These are phyloP conservation scores for Clistopyga incitator DNA, from an alignment of 2,888 invertebrate species.

Conservation along the genomic window DNA sequence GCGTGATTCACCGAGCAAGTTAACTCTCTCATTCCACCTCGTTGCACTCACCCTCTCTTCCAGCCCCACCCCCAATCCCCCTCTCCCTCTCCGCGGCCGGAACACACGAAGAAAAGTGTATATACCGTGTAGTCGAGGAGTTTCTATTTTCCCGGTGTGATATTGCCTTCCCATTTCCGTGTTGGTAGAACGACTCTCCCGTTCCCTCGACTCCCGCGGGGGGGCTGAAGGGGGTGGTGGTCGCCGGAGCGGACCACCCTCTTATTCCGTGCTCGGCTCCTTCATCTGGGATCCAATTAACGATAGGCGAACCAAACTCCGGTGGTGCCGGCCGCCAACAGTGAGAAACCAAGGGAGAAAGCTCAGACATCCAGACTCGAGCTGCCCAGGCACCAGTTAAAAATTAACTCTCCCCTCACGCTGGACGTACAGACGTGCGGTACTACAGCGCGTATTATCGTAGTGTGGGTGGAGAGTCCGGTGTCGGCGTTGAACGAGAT, in stretches of 20 bases:
- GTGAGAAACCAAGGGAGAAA: constrained; percentile 38
- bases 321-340: constrained; percentile 65
- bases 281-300: constrained; percentile 81
- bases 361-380: constrained; percentile 34
- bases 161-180: constrained; percentile 68
- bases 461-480: constrained; percentile 52
- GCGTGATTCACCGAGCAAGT: constrained; percentile 64
- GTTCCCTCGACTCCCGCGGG: too few relatives aligned
- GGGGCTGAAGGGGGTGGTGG: constrained; percentile 24
- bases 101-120: constrained; percentile 25
- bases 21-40: constrained; percentile 46
- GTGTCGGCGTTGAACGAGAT: constrained; percentile 44
- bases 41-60: constrained; percentile 5
- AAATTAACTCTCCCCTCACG: constrained; percentile 77
- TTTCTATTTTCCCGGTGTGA: constrained; percentile 69
- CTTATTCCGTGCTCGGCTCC: constrained; percentile 71
- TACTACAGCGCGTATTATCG: constrained; percentile 10
- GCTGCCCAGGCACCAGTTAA: constrained; percentile 75
- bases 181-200: constrained; percentile 41
- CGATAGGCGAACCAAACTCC: constrained; percentile 78
- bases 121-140: constrained; percentile 60
- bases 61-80: neutral
- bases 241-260: constrained; percentile 66
- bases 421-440: constrained; percentile 58
- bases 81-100: constrained; percentile 7